Base-by-base conservation (phyloP, 2,888 invertebrate genomes). In the Pachymerium ferrugineum region DNA sequence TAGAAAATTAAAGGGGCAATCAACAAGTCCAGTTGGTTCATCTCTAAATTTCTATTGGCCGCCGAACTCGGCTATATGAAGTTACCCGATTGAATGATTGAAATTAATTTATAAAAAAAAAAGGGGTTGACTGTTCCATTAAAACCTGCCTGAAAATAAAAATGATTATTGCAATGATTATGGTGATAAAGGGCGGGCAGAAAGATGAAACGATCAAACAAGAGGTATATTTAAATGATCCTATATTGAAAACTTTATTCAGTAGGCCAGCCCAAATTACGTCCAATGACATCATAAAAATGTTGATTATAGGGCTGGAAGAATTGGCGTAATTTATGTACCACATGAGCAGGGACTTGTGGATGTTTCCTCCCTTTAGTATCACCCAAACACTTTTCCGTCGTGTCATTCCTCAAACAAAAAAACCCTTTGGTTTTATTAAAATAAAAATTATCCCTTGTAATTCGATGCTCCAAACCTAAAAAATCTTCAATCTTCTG, bases 381-480 rank as follows among this genome's bases (percentile, higher is more conserved):
- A 87, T 87, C 93, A 88, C 93, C 93, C 72, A 96, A 90, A 90
- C 83, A 93, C 90, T 84, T 93, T 89, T 80, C 93, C 86, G 78
- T 80, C 68, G 81, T 83, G 29, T 81, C 81, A 76, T 83, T 81
- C 28, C 82, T 78, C 76, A 85, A 82, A 83, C 97, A 97, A 84
- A 92, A 97, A 85, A 99, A 95, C 75, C 97, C 95, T 83, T 97
- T 95, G 16, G 94, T 95, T 84, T 91, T 90, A 85, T 99, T 97
- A 85, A 94, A 98, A 85, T 96, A 95, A 84, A 98, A 94, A 84
- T 95, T 93, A 82, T 92, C 91, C 79, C 89, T 87, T 73, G 89
- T 89, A 77, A 93, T 89, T 71, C 87, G 85, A 10, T 86, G 85
- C 74, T 86, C 86, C 76, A 94, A 83, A 77, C 91, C 91, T 47